phyloP scores from a whole-genome alignment of 2,888 invertebrate genomes.

The Eurytoma californica region DNA sequence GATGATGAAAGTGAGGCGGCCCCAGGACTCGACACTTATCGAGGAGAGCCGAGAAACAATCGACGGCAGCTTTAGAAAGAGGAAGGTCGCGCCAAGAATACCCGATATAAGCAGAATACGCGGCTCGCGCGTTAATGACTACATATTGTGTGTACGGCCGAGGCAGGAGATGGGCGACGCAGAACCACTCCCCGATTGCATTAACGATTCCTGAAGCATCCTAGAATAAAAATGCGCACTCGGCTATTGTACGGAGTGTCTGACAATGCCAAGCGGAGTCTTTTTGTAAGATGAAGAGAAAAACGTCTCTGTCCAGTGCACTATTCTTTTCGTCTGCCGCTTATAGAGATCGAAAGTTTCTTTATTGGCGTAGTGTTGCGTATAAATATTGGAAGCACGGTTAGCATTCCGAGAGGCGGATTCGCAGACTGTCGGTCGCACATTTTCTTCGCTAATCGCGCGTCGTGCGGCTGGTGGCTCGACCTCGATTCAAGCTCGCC shows the following conservation, averaged over 20 bases:
- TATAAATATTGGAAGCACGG: constrained; percentile 5
- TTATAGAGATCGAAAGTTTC: constrained; percentile 19
- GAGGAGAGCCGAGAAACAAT: background rate
- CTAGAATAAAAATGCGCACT: constrained; percentile 50
- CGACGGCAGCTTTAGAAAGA: background rate
- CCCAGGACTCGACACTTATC: too few species aligned
- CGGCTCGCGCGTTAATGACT: constrained; percentile 24
- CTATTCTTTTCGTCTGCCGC: background rate
- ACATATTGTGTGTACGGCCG: background rate
- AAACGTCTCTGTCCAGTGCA: background rate
- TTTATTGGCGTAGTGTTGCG: too few species aligned
- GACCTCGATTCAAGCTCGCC: background rate
- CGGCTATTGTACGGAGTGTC: constrained; percentile 26
- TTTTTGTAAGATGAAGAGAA: background rate
- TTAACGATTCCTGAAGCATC: constrained; percentile 42
- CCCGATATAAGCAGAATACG: constrained; percentile 26
- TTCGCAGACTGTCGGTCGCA: too few species aligned
- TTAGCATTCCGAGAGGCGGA: background rate
- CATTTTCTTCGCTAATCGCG: too few species aligned
- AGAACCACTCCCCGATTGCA: constrained; percentile 44
- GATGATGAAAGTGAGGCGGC: too few species aligned
- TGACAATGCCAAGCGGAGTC: constrained; percentile 12
- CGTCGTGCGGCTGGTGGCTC: too few species aligned
- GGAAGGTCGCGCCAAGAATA: background rate
- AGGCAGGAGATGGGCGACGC: background rate